Evolutionary conservation across 2,113 vertebrate genomes (phyloP), one percentile per base, ranked within the genome.

Genomic region (Piaya cayana): DNA sequence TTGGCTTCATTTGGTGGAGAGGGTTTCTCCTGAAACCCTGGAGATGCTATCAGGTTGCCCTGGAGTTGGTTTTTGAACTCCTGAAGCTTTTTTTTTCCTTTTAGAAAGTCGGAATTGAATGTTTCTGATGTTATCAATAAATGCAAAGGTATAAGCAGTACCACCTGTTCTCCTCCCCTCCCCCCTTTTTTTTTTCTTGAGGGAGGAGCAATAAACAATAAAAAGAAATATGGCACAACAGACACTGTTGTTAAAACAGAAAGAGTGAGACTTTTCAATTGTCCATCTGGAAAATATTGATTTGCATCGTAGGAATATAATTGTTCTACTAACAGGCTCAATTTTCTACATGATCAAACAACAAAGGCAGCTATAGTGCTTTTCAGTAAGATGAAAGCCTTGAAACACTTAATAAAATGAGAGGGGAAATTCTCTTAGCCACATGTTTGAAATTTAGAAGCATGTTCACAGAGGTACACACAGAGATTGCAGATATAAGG

Each of bases 221-320:
- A 39, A 76, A 80, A 59, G 2, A 84, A 76, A 68, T 55, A 30
- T 5, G 39, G 12, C 32, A 74, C 16, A 49, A 43, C 37, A 72
- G 49, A 45, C 29, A 26, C 11, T 64, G 15, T 23, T 83, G 76
- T 65, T 19, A 63, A 32, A 78, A n/a, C 20, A 64, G 20, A 67
- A 58, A 39, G 29, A 91, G 12, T 21, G 27, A 65, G 22, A 74
- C 39, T 17, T 91, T 93, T 82, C 76, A 90, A 0, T 68, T 90
- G 60, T 84, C 92, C 60, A 79, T 81, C 72, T 92, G 79, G 49
- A 88, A 96, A 80, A 81, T 36, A 64, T 30, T 53, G 59, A 60
- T 90, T 88, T 86, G 36, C 63, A 82, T 93, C 55, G 50, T 88
- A 17, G 88, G 21, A 92, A 62, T n/a, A 36, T 29, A 49, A 15